Evolutionary conservation across 2,888 invertebrate genomes (phyloP).

Genomic region (Cephalotes varians): DNA sequence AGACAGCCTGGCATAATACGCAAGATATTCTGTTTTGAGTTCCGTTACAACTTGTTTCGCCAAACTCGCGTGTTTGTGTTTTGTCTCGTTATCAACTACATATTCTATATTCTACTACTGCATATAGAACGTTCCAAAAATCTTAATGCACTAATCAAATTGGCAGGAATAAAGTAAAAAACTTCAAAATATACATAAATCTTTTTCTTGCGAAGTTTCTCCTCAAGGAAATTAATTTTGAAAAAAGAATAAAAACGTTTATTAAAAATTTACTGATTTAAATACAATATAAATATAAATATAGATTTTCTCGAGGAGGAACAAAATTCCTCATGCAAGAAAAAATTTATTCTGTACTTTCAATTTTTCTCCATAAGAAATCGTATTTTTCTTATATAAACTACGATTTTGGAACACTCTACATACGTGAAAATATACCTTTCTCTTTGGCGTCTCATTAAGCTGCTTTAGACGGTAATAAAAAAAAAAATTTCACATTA

Average conservation of each 20-base stretch:
- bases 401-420: constrained; percentile 55
- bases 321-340: neutral
- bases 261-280: neutral
- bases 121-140: constrained; percentile 17
- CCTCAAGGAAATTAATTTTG: neutral
- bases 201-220: no score
- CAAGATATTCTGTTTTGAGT: constrained; percentile 59
- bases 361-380: neutral
- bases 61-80: constrained; percentile 65
- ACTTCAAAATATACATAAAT: neutral
- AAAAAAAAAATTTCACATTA: neutral
- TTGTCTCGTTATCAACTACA: constrained; percentile 42
- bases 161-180: neutral
- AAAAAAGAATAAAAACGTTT: neutral
- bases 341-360: neutral
- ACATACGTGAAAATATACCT: constrained; percentile 63
- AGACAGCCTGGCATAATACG: constrained; percentile 59
- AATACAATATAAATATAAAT: no score
- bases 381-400: constrained; percentile 70
- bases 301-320: neutral
- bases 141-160: neutral
- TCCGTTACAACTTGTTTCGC: constrained; percentile 74
- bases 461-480: constrained; percentile 64
- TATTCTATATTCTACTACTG: constrained; percentile 13
- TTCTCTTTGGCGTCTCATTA: constrained; percentile 75